Base-by-base conservation (phyloP, 1,140 invertebrate genomes). In the Drosophila athabasca region DNA sequence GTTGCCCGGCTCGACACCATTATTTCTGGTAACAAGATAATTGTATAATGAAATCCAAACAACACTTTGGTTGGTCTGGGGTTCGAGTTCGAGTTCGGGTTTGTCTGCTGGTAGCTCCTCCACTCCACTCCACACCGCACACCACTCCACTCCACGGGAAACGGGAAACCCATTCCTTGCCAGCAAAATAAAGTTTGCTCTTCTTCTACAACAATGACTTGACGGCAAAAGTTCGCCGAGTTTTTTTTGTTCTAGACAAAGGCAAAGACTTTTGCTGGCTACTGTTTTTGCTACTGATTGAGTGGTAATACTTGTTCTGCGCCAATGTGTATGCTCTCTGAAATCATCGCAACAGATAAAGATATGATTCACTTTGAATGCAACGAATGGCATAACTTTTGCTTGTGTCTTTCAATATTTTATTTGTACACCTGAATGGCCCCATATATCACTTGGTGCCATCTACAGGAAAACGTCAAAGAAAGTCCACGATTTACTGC, bases 11-110 rank as follows among this genome's bases (percentile, higher is more conserved):
- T 31, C 82, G 82, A 87, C 83, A 88, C 82, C 83, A 88, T 88
- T 89, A 88, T 88, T 89, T 88, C 83, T 84, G 84, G 76, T 88
- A 88, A 88, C 83, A 89, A 88, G 83, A 88, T 88, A 88, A 88
- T 88, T 88, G 83, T 79, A 89, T 88, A 88, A 88, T 88, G 83
- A 88, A 88, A 89, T 88, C 83, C 84, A 88, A 88, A 88, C 82
- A 87, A 87, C 83, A 89, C 83, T 87, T 81, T 74, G 76, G 59
- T 26, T 35, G 53, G 26, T 48, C 45, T 39, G 15, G 45, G 3
- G 24, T 5, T 26, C 24, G 24, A 5, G 24, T 5, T 26, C 24
- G 4, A 5, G 24, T 24, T 24, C 24, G 24, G 24, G 24, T 5
- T 52, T 58, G 64, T 76, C 58, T 81, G 62, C 52, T 43, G 62